These are phyloP conservation scores for Bugula neritina DNA, from an alignment of 2,888 invertebrate species.

Conservation along the genomic window DNA sequence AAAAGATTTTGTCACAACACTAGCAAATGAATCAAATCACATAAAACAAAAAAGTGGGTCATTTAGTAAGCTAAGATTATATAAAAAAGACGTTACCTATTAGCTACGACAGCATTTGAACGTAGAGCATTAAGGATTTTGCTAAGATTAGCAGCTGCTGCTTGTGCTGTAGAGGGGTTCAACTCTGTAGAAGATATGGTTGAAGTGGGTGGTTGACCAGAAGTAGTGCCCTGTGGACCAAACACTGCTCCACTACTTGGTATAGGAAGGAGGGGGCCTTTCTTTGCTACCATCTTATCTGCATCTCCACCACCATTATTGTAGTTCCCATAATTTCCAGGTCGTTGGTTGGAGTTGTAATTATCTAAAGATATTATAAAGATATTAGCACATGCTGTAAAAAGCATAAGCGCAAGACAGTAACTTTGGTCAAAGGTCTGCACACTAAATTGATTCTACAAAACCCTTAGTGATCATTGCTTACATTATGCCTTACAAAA, in stretches of 20 bases:
- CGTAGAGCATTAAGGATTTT: constrained; percentile 13
- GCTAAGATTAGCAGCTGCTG: constrained; percentile 16
- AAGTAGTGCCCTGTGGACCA: neutral
- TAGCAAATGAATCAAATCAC: too few species aligned
- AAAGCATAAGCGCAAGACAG: too few species aligned
- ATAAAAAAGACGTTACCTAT: too few species aligned
- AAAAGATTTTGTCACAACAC: too few species aligned
- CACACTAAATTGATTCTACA: too few species aligned
- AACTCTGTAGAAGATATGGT: neutral
- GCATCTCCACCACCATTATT: constrained; percentile 19
- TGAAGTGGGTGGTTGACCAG: neutral
- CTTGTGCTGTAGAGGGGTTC: neutral
- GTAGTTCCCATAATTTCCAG: neutral
- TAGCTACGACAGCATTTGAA: constrained; percentile 10
- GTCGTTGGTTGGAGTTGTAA: neutral
- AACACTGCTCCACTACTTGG: neutral
- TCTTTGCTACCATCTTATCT: neutral
- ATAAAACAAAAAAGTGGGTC: too few species aligned
- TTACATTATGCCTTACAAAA: too few species aligned
- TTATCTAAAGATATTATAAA: neutral
- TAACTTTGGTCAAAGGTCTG: too few species aligned
- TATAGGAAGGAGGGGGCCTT: constrained; percentile 18
- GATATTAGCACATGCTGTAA: too few species aligned
- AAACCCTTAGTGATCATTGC: too few species aligned
- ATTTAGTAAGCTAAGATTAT: too few species aligned